These are phyloP conservation scores for Lasioglossum villosulum DNA, from an alignment of 2,888 invertebrate genomes.

Conservation along the genomic window DNA sequence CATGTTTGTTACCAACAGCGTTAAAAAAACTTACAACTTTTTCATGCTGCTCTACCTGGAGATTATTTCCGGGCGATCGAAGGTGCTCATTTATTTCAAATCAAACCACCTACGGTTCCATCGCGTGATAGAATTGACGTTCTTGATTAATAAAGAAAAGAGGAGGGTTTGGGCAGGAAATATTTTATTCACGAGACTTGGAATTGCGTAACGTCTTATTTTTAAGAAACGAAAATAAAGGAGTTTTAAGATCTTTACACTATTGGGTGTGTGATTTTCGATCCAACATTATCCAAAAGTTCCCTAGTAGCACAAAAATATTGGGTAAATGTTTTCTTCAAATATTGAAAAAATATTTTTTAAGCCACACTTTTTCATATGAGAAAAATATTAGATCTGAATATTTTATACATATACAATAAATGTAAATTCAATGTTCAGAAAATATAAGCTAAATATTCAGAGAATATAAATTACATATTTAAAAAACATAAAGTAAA, in stretches of 20 bases:
- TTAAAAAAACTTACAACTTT: not conserved
- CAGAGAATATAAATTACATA: no score
- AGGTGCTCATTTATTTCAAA: not conserved
- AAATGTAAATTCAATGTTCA: no score
- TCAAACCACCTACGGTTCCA: not conserved
- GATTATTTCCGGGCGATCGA: not conserved
- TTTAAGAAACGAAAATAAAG: not conserved
- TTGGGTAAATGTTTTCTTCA: no score
- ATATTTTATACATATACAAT: no score
- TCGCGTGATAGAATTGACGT: not conserved
- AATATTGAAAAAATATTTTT: no score
- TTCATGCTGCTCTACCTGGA: not conserved
- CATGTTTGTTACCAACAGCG: not conserved
- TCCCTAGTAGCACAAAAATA: no score
- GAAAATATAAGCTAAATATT: no score
- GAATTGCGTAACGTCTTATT: not conserved
- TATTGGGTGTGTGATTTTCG: not conserved
- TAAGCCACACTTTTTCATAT: no score
- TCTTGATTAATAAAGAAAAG: not conserved
- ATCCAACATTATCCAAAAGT: not conserved
- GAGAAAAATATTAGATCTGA: no score
- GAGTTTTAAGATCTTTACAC: not conserved
- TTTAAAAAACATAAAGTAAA: no score
- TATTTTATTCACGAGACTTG: not conserved
- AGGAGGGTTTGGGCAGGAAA: not conserved